Base-by-base conservation (phyloP, 2,888 invertebrate species). In the Phyllotreta striolata region DNA sequence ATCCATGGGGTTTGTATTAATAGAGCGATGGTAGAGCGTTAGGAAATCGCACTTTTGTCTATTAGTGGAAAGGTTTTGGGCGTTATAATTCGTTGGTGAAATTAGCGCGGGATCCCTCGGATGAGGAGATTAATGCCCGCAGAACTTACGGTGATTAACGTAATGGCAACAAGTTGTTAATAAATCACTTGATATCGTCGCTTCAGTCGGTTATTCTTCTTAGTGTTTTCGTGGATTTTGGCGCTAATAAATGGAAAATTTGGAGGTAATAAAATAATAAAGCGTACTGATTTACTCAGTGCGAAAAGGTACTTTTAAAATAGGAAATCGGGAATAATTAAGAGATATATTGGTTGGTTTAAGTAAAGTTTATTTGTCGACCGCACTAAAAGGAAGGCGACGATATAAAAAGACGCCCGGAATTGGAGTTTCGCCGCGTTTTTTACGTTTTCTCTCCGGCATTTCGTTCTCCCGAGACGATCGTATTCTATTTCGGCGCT, bases 121-220 rank as follows among this genome's bases (percentile, higher is more conserved):
- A 68, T 68, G 66, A 66, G 64, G 66, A 70, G 65, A 66, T 68
- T 70, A 70, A 71, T 70, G 67, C 67, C 67, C 68, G 70, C 70
- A 71, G 4, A 73, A 75, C 71, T 69, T 69, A 71, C 68, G 73
- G 78, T 77, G 78, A 78, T 79, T 79, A 79, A 77, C 77, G 76
- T 75, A 55, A 75, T 76, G 66, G 77, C 79, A 79, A 79, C 79
- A 79, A 79, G 79, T 79, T 73, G 79, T 77, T 79, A 78, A 78
- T 79, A 79, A 79, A 79, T 79, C 77, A 65, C 76, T 72, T 69
- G 73, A 73, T 75, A 76, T 78, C 76, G 73, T 75, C 75, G 73
- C 72, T 73, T 54, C 40, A 43, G 35, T 35, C n/a, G 39, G 12
- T 51, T 51, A 40, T 43, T 60, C 43, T 60, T 44, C 44, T 52